phyloP scores from a whole-genome alignment of 2,113 vertebrate genomes.

The Amphiprion ocellaris region DNA sequence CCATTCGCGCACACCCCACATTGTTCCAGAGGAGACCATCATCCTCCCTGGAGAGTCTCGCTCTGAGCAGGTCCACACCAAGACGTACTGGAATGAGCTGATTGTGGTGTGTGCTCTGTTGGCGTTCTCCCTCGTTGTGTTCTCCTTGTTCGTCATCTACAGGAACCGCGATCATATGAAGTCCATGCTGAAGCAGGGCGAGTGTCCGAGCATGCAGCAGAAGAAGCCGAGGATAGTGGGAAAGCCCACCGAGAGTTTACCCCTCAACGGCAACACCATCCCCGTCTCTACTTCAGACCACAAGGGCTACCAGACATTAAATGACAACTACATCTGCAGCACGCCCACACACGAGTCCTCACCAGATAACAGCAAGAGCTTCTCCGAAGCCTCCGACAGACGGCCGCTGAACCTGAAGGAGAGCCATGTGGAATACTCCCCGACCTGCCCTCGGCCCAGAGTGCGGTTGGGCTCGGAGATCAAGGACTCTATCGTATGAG shows the following conservation, averaged over 20 bases:
- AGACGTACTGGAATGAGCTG: constrained; percentile 94
- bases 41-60: constrained; percentile 80
- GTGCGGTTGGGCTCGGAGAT: constrained; percentile 95
- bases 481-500: constrained; percentile 94
- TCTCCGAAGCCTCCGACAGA: constrained; percentile 87
- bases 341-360: constrained; percentile 86
- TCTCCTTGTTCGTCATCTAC: constrained; percentile 89
- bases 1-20: constrained; percentile 82
- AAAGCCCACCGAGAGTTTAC: constrained; percentile 88
- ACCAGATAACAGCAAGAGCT: constrained; percentile 82
- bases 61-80: constrained; percentile 75
- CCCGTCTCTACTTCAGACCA: constrained; percentile 88
- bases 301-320: constrained; percentile 95
- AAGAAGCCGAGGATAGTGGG: constrained; percentile 85
- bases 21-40: constrained; percentile 69
- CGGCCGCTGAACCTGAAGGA: constrained; percentile 89
- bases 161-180: constrained; percentile 90
- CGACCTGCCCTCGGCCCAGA: constrained; percentile 89
- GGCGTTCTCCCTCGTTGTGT: constrained; percentile 78
- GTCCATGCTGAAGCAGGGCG: constrained; percentile 88
- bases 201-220: constrained; percentile 86
- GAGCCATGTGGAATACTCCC: constrained; percentile 92
- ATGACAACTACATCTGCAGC: constrained; percentile 89
- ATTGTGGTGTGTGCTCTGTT: constrained; percentile 91
- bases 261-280: constrained; percentile 88